These are phyloP conservation scores for Nibea albiflora DNA, from an alignment of 2,113 vertebrate species.

Conservation along the genomic window DNA sequence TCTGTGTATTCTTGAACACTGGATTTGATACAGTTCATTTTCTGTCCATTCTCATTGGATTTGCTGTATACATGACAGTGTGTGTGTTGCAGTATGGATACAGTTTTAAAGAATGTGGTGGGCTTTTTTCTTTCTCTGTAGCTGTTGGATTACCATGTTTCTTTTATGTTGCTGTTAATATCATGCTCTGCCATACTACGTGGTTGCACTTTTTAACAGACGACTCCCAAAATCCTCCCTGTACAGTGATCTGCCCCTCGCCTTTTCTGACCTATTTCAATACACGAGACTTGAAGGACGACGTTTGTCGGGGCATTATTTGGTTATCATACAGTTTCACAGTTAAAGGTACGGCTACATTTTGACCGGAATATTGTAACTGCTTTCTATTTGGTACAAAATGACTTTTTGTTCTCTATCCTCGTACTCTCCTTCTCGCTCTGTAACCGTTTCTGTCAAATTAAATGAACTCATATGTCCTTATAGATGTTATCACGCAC, in stretches of 20 bases:
- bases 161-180: conserved; percentile 36
- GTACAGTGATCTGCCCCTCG: conserved; percentile 39
- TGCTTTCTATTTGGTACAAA: conserved; percentile 53
- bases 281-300: conserved; percentile 12
- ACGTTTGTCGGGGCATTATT: conserved; percentile 43
- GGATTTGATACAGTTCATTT: conserved; percentile 36
- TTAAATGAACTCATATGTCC: conserved; percentile 40
- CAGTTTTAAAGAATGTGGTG: conserved; percentile 47
- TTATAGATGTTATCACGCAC: conserved; percentile 27
- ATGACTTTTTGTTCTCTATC: conserved; percentile 1
- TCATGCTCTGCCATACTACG: conserved; percentile 29
- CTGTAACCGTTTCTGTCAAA: conserved; percentile 37
- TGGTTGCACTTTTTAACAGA: conserved; percentile 30
- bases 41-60: conserved; percentile 34
- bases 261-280: conserved; percentile 24
- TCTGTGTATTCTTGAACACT: conserved; percentile 67
- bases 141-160: conserved; percentile 21
- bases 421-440: conserved; percentile 3
- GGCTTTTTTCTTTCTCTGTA: not conserved
- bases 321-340: conserved; percentile 7
- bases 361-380: conserved; percentile 42
- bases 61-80: conserved; percentile 37
- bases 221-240: conserved; percentile 37
- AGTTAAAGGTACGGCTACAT: not conserved
- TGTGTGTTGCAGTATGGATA: conserved; percentile 37